Base-by-base conservation (phyloP, 2,888 invertebrate genomes). In the Pachymerium ferrugineum region DNA sequence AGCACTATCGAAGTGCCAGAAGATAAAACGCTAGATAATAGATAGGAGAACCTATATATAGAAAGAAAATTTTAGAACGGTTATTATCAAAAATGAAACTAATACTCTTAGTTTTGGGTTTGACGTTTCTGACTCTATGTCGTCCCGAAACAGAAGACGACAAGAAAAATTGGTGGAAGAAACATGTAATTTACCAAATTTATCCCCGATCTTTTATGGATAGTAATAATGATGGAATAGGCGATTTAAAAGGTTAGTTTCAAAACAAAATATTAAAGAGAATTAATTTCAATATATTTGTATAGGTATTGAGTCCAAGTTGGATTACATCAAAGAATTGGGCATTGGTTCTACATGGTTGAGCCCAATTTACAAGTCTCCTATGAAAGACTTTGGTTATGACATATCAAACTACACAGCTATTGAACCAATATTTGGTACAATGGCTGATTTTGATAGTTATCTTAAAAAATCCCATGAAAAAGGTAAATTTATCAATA, bases 371-470 rank as follows among this genome's bases (percentile, higher is more conserved):
- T 93, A 89, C 82, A 84, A 85, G 74, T 93, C 93, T 0, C 93
- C 94, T 0, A 90, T 92, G 90, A 85, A 87, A 0, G 94, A 95
- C 83, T 90, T 91, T 80, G 94, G 94, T 0, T 94, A 94, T 78
- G 94, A 95, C 80, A 90, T 94, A 78, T 88, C 90, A 30, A 86
- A 94, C 83, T 93, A 90, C 81, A 87, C 84, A 73, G 85, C 86
- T 22, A 87, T 94, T 30, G 89, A 93, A 77, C 82, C 88, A 0
- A 86, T 87, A 73, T 94, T 89, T 80, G 94, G 94, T 0, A 89
- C 87, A 0, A 83, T 92, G 82, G 84, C 83, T 0, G 92, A 93
- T 81, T 90, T 94, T 72, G 84, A 86, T 1, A 81, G 84, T 0
- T 81, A 92, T 12, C 80, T 89, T n/a, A n/a, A n/a, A n/a, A n/a